Evolutionary conservation across 1,140 invertebrate genomes (phyloP).

Genomic region (Cotesia vestalis): DNA sequence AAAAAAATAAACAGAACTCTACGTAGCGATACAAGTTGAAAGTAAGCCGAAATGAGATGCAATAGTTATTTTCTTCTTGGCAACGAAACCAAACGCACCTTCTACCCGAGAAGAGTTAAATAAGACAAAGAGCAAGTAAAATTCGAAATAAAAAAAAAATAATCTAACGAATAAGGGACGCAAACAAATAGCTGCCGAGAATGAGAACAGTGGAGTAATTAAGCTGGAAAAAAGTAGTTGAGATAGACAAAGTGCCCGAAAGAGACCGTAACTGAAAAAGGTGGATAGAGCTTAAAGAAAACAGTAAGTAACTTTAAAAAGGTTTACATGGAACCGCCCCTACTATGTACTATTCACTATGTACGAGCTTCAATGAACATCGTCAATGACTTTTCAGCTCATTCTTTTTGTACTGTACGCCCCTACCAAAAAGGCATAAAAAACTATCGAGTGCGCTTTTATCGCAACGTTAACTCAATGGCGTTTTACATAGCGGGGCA

Average conservation of each 20-base stretch:
- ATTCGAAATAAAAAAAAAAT: background rate
- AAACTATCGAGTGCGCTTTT: slow-evolving; percentile 10
- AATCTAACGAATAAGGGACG: slow-evolving; percentile 4
- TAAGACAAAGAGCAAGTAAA: too few species aligned
- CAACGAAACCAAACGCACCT: too few species aligned
- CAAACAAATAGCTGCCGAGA: slow-evolving; percentile 4
- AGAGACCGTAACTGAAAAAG: slow-evolving; percentile 11
- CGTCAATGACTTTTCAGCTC: slow-evolving; percentile 14
- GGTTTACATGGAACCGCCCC: background rate
- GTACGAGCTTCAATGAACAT: slow-evolving; percentile 4
- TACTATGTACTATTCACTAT: too few species aligned
- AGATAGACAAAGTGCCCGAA: background rate
- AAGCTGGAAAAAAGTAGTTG: slow-evolving; percentile 4
- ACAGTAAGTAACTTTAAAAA: background rate
- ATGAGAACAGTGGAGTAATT: slow-evolving; percentile 29
- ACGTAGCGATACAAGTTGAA: too few species aligned
- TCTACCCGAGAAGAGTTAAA: too few species aligned
- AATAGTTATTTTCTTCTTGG: too few species aligned
- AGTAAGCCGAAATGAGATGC: too few species aligned
- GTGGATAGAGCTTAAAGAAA: slow-evolving; percentile 11
- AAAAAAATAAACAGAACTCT: too few species aligned
- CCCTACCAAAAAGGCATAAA: background rate
- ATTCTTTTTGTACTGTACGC: background rate
- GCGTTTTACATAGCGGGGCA: too few species aligned
- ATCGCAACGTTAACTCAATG: background rate